Percentiles rank a stretch among this genome's conserved stretches.
Evolutionary conservation across 1,140 invertebrate species (phyloP).

Genomic region (Paraescarpia echinospica): DNA sequence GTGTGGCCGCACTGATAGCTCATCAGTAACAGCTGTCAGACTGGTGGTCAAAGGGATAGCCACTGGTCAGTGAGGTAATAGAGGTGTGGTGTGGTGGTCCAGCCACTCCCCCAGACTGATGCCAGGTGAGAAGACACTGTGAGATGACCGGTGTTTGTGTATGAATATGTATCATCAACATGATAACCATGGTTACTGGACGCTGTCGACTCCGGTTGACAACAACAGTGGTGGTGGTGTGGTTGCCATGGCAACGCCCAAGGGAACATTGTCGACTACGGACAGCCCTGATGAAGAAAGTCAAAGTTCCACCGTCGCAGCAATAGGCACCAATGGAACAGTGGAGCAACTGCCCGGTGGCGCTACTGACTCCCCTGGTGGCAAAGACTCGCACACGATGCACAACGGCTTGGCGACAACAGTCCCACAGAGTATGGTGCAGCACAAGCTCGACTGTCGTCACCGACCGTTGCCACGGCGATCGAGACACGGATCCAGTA

Average conservation of each 20-base stretch:
- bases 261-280: neutral
- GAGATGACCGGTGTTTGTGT: neutral
- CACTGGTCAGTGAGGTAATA: neutral
- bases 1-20: neutral
- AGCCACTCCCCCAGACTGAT: neutral
- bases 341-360: neutral
- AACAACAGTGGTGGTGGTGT: neutral
- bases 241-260: neutral
- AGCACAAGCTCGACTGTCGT: slow-evolving; percentile 29
- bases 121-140: neutral
- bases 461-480: slow-evolving; percentile 20
- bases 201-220: neutral
- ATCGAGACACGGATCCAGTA: slow-evolving; percentile 24
- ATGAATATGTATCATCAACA: neutral
- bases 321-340: neutral
- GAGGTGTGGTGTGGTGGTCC: neutral
- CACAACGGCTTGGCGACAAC: slow-evolving; percentile 39
- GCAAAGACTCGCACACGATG: slow-evolving; percentile 36
- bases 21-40: neutral
- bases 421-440: slow-evolving; percentile 39
- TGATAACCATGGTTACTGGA: neutral
- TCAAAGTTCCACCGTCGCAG: neutral
- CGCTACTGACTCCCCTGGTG: neutral
- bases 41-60: neutral
- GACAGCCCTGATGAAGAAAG: neutral